A percentile compares a stretch with the other conserved stretches of the same genome.
phyloP scores from a whole-genome alignment of 2,113 vertebrate species.

The Eretmochelys imbricata region DNA sequence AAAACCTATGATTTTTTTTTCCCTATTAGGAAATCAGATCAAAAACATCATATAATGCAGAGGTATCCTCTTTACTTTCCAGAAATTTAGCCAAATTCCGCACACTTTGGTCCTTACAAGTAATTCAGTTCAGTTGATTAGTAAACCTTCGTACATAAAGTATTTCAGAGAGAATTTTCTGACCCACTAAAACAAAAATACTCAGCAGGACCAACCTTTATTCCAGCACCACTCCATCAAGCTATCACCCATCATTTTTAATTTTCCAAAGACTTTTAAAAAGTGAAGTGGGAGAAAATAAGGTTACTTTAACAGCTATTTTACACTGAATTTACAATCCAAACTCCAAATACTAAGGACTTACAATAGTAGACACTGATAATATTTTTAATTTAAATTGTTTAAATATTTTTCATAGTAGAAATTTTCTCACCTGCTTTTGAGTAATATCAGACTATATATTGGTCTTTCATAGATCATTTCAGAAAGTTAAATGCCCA shows the following conservation, averaged over 20 bases:
- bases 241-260: neutral
- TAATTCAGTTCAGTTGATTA: neutral
- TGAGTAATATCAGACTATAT: neutral
- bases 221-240: neutral
- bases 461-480: neutral
- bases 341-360: neutral
- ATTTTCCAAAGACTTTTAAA: neutral
- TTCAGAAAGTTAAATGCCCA: neutral
- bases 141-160: neutral
- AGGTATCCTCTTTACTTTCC: neutral
- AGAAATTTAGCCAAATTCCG: neutral
- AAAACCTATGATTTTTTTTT: neutral
- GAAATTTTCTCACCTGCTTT: neutral
- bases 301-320: neutral
- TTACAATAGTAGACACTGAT: too few relatives aligned
- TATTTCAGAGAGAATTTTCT: neutral
- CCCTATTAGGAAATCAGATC: neutral
- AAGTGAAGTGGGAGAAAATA: neutral
- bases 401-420: neutral
- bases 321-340: neutral
- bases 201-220: neutral
- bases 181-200: neutral
- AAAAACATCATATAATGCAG: neutral
- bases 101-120: neutral
- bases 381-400: neutral